Evolutionary conservation across 1,140 invertebrate genomes (phyloP).

Genomic region (Fopius arisanus): DNA sequence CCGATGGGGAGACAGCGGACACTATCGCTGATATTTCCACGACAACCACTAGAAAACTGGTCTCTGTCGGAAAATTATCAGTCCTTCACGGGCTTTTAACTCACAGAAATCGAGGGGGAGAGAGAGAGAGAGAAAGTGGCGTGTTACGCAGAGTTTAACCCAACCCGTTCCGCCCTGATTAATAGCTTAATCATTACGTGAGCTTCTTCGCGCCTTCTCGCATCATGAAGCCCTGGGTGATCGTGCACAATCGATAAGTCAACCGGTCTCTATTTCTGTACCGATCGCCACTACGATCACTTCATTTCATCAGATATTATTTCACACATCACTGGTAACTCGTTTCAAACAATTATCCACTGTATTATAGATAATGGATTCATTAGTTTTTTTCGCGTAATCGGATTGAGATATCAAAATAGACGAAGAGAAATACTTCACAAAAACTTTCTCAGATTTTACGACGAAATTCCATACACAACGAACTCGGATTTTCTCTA

Average conservation of each 20-base stretch:
- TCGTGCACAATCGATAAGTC: slow-evolving; percentile 12
- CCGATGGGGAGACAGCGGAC: background rate
- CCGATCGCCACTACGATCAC: background rate
- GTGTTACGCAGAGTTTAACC: slow-evolving; percentile 33
- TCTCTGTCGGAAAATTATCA: background rate
- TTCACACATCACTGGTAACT: background rate
- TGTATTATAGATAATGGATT: too few species aligned
- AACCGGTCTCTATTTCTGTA: background rate
- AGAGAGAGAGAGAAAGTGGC: slow-evolving; percentile 31
- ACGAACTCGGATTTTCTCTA: too few species aligned
- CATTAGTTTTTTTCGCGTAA: too few species aligned
- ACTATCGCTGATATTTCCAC: background rate
- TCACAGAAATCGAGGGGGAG: background rate
- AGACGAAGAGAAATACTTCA: too few species aligned
- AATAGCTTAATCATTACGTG: slow-evolving; percentile 43
- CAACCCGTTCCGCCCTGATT: slow-evolving; percentile 37
- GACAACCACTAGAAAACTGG: background rate
- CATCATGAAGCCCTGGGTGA: background rate
- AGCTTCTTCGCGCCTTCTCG: slow-evolving; percentile 27
- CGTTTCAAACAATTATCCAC: too few species aligned
- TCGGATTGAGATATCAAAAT: too few species aligned
- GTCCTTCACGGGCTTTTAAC: slow-evolving; percentile 1
- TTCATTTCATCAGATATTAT: background rate
- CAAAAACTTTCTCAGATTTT: too few species aligned
- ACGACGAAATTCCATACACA: too few species aligned